Percentiles rank a stretch among this genome's conserved stretches.
Evolutionary conservation across 2,797 vertebrate genomes (phyloP).

Genomic region (Macropodus opercularis): DNA sequence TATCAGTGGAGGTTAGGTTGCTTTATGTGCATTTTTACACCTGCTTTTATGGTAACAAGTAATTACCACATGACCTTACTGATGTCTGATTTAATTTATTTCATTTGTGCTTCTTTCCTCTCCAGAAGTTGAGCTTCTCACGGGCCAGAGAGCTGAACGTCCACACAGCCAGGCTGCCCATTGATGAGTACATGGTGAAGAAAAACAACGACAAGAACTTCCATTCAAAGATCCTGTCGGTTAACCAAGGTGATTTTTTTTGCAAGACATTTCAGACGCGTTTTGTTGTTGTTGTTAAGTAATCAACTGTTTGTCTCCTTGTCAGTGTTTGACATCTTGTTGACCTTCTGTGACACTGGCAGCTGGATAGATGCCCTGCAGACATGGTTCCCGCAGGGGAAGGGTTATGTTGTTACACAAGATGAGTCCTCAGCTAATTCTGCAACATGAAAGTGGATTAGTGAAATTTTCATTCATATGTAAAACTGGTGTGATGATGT

Average conservation of each 20-base stretch:
- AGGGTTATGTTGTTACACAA: conserved; percentile 81
- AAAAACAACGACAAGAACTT: conserved; percentile 87
- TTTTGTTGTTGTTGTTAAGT: background rate
- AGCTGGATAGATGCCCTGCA: conserved; percentile 88
- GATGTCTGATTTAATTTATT: too few species aligned
- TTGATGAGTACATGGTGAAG: conserved; percentile 91
- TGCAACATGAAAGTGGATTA: background rate
- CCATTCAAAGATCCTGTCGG: conserved; percentile 89
- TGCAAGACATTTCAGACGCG: too few species aligned
- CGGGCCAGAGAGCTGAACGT: conserved; percentile 83
- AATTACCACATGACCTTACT: too few species aligned
- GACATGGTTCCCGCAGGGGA: conserved; percentile 86
- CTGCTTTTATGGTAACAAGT: too few species aligned
- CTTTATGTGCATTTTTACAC: background rate
- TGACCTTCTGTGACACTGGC: conserved; percentile 80
- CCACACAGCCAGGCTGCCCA: conserved; percentile 85
- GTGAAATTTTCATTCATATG: too few species aligned
- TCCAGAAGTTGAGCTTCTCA: conserved; percentile 87
- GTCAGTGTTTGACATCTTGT: conserved; percentile 89
- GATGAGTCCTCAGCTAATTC: background rate
- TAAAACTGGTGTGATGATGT: too few species aligned
- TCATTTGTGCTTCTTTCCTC: too few species aligned
- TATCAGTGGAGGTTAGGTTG: background rate
- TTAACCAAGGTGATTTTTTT: conserved; percentile 87
- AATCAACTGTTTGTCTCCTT: background rate